These are phyloP conservation scores for Varroa destructor DNA, from an alignment of 1,140 invertebrate genomes.

Conservation along the genomic window DNA sequence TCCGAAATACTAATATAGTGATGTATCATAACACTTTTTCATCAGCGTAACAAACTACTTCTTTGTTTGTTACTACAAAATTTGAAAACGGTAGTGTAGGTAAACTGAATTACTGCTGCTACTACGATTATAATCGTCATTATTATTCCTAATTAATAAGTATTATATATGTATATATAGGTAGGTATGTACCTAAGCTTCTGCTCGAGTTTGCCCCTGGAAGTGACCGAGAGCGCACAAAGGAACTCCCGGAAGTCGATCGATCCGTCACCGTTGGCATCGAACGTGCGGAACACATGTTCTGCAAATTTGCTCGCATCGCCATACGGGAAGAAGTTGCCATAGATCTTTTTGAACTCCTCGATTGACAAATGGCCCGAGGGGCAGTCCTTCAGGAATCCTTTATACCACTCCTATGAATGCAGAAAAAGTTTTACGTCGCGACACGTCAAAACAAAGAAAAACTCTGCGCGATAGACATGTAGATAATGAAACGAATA, in stretches of 20 bases:
- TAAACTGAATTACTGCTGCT: too few relatives aligned
- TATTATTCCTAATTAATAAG: too few relatives aligned
- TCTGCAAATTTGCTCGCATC: conserved; percentile 98
- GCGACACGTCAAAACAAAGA: background rate
- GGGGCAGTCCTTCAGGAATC: conserved; percentile 92
- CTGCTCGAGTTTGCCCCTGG: conserved; percentile 86
- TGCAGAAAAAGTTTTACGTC: background rate
- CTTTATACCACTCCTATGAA: conserved; percentile 88
- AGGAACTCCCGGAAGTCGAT: conserved; percentile 97
- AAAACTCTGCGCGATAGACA: background rate
- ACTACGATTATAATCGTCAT: too few relatives aligned
- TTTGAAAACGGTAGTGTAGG: too few relatives aligned
- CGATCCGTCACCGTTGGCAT: conserved; percentile 89
- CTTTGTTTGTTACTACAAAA: too few relatives aligned
- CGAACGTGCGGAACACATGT: conserved; percentile 94
- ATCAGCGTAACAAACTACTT: too few relatives aligned
- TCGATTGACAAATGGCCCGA: conserved; percentile 87
- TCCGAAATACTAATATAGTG: too few relatives aligned
- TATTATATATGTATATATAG: too few relatives aligned
- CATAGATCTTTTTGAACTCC: conserved; percentile 97
- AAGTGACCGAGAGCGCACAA: conserved; percentile 85
- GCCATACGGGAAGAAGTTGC: conserved; percentile 97
- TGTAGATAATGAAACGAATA: too few relatives aligned
- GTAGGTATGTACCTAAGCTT: conserved; percentile 55
- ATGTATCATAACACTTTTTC: too few relatives aligned